These are phyloP conservation scores for Petrophora chlorosata DNA, from an alignment of 2,888 invertebrate species.

Conservation along the genomic window DNA sequence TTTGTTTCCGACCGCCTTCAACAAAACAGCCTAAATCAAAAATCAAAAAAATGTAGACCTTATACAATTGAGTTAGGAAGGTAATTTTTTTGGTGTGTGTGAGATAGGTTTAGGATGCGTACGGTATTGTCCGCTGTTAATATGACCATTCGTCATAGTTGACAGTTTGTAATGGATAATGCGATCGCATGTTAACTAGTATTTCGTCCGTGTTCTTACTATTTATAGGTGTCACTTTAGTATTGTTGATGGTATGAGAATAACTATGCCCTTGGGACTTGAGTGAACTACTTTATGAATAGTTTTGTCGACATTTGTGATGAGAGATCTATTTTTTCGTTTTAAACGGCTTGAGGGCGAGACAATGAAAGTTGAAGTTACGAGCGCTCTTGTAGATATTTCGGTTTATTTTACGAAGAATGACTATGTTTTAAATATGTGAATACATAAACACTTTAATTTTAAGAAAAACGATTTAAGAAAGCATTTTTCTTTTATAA, in stretches of 20 bases:
- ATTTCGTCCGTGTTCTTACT: conserved; percentile 36
- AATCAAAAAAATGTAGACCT: conserved; percentile 34
- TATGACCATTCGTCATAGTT: conserved; percentile 70
- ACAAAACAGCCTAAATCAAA: conserved; percentile 14
- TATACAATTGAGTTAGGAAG: conserved; percentile 13
- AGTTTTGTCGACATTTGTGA: conserved; percentile 24
- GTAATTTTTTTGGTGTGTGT: not conserved
- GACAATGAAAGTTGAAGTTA: conserved; percentile 14
- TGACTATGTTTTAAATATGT: too few relatives aligned
- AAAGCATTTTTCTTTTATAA: too few relatives aligned
- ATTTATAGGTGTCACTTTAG: conserved; percentile 35
- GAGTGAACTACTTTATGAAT: conserved; percentile 32
- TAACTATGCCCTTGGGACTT: conserved; percentile 29
- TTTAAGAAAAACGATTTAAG: too few relatives aligned
- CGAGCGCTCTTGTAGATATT: not conserved
- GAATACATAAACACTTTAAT: too few relatives aligned
- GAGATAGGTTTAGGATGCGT: conserved; percentile 26
- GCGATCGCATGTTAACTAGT: conserved; percentile 56
- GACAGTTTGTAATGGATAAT: conserved; percentile 73
- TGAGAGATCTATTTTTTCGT: conserved; percentile 15
- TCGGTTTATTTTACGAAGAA: not conserved
- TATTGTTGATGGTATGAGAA: conserved; percentile 32
- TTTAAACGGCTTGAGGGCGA: conserved; percentile 17
- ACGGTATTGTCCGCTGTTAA: conserved; percentile 62
- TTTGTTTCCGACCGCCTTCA: conserved; percentile 32